Percentiles rank a stretch among this genome's conserved stretches.
These are phyloP conservation scores for Drosophila kikkawai DNA, from an alignment of 1,140 invertebrate species.

Conservation along the genomic window DNA sequence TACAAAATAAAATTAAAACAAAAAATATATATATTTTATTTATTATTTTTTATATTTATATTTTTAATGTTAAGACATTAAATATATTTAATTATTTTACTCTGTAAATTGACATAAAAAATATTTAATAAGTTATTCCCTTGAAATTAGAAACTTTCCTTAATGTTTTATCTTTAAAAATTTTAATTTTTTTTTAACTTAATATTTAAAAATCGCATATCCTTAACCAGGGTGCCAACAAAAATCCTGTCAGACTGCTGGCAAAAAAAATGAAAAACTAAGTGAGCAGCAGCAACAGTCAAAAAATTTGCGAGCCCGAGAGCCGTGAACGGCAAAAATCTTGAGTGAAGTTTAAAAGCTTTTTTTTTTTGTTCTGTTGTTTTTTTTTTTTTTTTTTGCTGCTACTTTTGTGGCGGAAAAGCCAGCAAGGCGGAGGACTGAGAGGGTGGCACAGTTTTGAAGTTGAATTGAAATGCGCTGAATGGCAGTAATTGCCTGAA, in stretches of 20 bases:
- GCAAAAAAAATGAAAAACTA: slow-evolving; percentile 46
- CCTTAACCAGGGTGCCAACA: slow-evolving; percentile 5
- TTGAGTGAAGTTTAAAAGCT: slow-evolving; percentile 82
- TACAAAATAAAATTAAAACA: too few species aligned
- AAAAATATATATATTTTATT: too few species aligned
- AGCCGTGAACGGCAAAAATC: slow-evolving; percentile 80
- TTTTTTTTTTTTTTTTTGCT: slow-evolving; percentile 70
- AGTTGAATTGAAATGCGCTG: slow-evolving; percentile 82
- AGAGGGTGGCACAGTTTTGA: slow-evolving; percentile 65
- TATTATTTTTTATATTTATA: too few species aligned
- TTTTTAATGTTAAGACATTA: too few species aligned
- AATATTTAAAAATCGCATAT: not conserved
- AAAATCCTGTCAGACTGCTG: slow-evolving; percentile 4
- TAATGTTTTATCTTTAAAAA: not conserved
- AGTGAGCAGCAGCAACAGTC: slow-evolving; percentile 76
- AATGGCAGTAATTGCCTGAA: slow-evolving; percentile 83
- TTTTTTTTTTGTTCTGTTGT: slow-evolving; percentile 16
- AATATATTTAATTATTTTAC: too few species aligned
- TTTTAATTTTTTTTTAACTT: not conserved
- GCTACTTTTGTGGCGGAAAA: slow-evolving; percentile 7
- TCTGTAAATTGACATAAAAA: too few species aligned
- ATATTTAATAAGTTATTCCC: too few species aligned
- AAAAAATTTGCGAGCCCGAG: slow-evolving; percentile 78
- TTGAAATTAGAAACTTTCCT: not conserved
- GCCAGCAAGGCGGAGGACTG: not conserved